Base-by-base conservation (phyloP, 2,113 vertebrate genomes). In the Poecile atricapillus region DNA sequence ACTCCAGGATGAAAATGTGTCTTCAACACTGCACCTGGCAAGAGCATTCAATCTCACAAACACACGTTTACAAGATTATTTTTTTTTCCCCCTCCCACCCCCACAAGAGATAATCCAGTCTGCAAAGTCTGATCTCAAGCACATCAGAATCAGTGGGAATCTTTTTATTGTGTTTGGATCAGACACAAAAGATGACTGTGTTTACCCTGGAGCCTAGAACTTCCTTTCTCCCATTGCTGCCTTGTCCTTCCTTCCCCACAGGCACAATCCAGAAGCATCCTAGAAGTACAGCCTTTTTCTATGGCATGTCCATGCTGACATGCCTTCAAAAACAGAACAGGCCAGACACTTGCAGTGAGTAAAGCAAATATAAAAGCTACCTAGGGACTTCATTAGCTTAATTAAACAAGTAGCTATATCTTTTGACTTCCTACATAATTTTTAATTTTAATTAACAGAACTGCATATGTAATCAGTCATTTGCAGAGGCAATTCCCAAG, bases 371-470 rank as follows among this genome's bases (percentile, higher is more conserved):
- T 79, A 95, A 95, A 95, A 96, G 93, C 93, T 65, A 96, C 94
- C 93, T 49, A 79, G 93, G 89, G 94, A 96, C 81, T 95, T 95
- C 95, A 96, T 96, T 97, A 95, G 46, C 82, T 95, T 96, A 96
- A 97, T 95, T 96, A 96, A 94, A 94, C 94, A 94, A 93, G 95
- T 79, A 96, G 93, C 91, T 94, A 25, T 91, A 92, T 46, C 93
- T 95, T 95, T 84, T 89, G 22, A 95, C 94, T 95, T 95, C 96
- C 96, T 96, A 93, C 95, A 87, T 86, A 73, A 87, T 87, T 96
- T 94, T 91, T 44, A 92, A 86, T 94, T 95, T 97, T 96, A 97
- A 97, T 95, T 96, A 97, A 96, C 83, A 84, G 81, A 96, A 58
- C 77, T 97, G 95, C 94, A 94, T 87, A 43, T 69, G 82, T 91